Percentiles rank a stretch among this genome's conserved stretches.
Conservation (phyloP, 2,888 invertebrate genomes). For the Eilema caniola region DNA sequence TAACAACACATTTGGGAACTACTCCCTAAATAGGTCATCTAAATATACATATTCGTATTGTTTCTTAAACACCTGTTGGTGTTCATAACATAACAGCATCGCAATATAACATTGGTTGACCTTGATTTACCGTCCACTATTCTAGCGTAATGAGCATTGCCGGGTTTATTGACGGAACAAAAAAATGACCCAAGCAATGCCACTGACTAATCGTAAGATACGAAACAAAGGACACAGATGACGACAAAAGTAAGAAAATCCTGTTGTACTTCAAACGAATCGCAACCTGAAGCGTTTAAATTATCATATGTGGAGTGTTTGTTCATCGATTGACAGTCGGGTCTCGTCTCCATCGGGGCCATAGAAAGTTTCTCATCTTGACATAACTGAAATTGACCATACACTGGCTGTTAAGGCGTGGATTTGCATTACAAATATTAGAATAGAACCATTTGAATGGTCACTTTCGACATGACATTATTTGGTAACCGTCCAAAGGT, state of each 20-base stretch:
- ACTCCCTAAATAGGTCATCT: slow-evolving; percentile 49
- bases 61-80: slow-evolving; percentile 61
- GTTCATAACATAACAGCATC: slow-evolving; percentile 58
- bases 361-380: slow-evolving; percentile 78
- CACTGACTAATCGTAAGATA: slow-evolving; percentile 26
- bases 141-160: slow-evolving; percentile 50
- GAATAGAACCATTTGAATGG: slow-evolving; percentile 53
- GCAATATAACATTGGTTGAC: slow-evolving; percentile 62
- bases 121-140: slow-evolving; percentile 63
- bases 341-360: slow-evolving; percentile 70
- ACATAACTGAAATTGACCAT: slow-evolving; percentile 79
- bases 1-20: slow-evolving; percentile 26
- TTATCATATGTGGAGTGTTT: slow-evolving; percentile 73
- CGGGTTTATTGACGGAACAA: slow-evolving; percentile 51
- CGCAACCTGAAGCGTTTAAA: slow-evolving; percentile 55
- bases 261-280: slow-evolving; percentile 47
- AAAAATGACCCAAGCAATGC: slow-evolving; percentile 37
- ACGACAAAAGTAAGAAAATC: slow-evolving; percentile 59
- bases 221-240: slow-evolving; percentile 42
- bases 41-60: slow-evolving; percentile 55
- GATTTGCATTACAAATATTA: slow-evolving; percentile 77
- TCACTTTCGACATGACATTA: slow-evolving; percentile 65
- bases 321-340: slow-evolving; percentile 71
- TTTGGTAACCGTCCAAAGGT: slow-evolving; percentile 54
- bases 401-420: slow-evolving; percentile 61